These are phyloP conservation scores for Discoglossus pictus DNA, from an alignment of 2,797 vertebrate genomes.

Conservation along the genomic window DNA sequence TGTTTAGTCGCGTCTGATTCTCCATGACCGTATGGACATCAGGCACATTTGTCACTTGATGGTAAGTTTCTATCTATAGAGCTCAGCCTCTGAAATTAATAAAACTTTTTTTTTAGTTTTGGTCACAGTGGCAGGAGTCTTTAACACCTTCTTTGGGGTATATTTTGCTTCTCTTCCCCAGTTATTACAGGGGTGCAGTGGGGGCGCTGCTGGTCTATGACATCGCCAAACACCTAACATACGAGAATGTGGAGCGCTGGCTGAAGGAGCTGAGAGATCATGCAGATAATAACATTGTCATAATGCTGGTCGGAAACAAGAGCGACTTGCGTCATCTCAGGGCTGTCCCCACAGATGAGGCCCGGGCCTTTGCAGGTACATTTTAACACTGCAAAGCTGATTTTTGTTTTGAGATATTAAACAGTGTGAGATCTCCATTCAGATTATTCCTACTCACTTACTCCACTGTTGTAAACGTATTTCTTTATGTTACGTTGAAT, in stretches of 20 bases:
- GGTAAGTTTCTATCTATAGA: no score
- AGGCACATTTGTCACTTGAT: no score
- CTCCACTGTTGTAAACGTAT: no score
- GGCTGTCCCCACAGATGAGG: slow-evolving; percentile 76
- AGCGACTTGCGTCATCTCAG: slow-evolving; percentile 76
- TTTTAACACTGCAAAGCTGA: background rate
- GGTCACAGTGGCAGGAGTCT: no score
- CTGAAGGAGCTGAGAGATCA: slow-evolving; percentile 81
- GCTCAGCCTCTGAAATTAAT: no score
- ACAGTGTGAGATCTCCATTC: no score
- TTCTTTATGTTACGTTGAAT: no score
- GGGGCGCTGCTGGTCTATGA: slow-evolving; percentile 86
- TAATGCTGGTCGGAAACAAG: slow-evolving; percentile 81
- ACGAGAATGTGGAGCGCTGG: slow-evolving; percentile 80
- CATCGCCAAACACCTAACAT: slow-evolving; percentile 81
- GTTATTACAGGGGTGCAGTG: slow-evolving; percentile 93
- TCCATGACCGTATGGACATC: no score
- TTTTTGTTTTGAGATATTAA: background rate
- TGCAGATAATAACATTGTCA: slow-evolving; percentile 79
- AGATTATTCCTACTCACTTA: no score
- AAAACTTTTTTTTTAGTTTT: no score
- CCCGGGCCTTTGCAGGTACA: slow-evolving; percentile 74
- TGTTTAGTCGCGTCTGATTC: no score
- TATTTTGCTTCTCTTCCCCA: slow-evolving; percentile 57
- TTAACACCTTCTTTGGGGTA: background rate